Conservation (phyloP, 2,888 invertebrate genomes). For the Epinotia demarniana region DNA sequence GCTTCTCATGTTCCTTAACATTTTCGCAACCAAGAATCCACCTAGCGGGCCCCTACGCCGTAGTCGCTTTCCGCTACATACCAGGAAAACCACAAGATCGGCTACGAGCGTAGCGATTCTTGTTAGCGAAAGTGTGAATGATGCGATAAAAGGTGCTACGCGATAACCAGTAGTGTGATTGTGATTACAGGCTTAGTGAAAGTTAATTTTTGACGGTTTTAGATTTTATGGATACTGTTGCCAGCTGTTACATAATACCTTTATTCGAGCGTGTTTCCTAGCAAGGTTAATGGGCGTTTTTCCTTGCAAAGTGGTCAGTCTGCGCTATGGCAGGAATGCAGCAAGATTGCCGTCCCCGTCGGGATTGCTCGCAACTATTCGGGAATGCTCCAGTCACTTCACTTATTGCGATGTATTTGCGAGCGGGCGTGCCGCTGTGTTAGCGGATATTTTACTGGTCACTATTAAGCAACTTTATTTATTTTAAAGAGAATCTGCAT, state of each 20-base stretch:
- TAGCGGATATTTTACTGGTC: neutral
- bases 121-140: no score
- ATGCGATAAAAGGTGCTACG: no score
- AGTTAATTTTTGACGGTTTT: no score
- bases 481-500: no score
- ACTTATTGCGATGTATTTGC: slow-evolving; percentile 59
- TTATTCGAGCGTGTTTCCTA: neutral
- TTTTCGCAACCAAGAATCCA: no score
- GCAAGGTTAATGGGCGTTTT: neutral
- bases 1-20: neutral
- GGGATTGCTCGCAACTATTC: slow-evolving; percentile 71
- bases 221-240: no score
- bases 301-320: slow-evolving; percentile 50
- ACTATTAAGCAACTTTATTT: no score
- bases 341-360: slow-evolving; percentile 72
- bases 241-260: neutral
- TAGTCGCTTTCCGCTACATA: no score
- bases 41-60: no score
- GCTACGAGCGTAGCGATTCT: no score
- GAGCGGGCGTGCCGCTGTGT: neutral
- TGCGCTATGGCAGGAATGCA: slow-evolving; percentile 66
- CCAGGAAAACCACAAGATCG: no score
- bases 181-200: neutral
- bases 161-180: no score
- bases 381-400: slow-evolving; percentile 80